Evolutionary conservation across 2,797 vertebrate species (phyloP).

Genomic region (Meda fulgida): DNA sequence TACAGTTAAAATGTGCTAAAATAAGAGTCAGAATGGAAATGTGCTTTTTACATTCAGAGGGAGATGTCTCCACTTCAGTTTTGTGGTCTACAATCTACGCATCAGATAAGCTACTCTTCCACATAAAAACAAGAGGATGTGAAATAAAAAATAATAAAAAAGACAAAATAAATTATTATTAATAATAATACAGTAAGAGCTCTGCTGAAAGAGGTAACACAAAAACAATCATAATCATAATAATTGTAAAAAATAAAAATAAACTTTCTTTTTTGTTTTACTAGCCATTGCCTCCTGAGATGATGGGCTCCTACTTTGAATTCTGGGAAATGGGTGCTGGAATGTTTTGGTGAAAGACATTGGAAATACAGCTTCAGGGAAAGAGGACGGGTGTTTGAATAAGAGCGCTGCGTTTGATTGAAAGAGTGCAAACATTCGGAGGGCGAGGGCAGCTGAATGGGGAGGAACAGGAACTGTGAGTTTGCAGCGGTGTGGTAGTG

Average conservation of each 20-base stretch:
- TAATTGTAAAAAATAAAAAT: conserved; percentile 67
- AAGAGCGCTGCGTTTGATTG: conserved; percentile 31
- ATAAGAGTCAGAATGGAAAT: conserved; percentile 74
- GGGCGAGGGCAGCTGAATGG: not conserved
- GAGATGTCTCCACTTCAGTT: conserved; percentile 55
- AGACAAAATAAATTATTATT: conserved; percentile 40
- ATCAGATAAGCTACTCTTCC: conserved; percentile 57
- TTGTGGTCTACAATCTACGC: conserved; percentile 61
- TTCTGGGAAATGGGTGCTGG: conserved; percentile 70
- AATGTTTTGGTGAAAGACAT: conserved; percentile 65
- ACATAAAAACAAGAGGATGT: conserved; percentile 50
- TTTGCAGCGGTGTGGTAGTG: conserved; percentile 55
- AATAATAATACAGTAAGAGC: conserved; percentile 73
- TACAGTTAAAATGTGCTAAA: conserved; percentile 67
- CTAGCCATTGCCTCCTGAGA: conserved; percentile 87
- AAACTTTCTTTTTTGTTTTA: conserved; percentile 76
- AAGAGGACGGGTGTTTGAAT: conserved; percentile 39
- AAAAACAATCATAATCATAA: conserved; percentile 71
- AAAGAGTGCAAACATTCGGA: conserved; percentile 15
- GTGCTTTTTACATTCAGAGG: conserved; percentile 79
- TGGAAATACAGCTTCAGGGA: conserved; percentile 51
- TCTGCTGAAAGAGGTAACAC: conserved; percentile 78
- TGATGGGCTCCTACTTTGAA: conserved; percentile 75
- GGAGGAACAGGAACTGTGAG: conserved; percentile 30
- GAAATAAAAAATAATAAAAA: conserved; percentile 56